Evolutionary conservation across 2,797 vertebrate genomes (phyloP).

Genomic region (Serranus cabrilla): DNA sequence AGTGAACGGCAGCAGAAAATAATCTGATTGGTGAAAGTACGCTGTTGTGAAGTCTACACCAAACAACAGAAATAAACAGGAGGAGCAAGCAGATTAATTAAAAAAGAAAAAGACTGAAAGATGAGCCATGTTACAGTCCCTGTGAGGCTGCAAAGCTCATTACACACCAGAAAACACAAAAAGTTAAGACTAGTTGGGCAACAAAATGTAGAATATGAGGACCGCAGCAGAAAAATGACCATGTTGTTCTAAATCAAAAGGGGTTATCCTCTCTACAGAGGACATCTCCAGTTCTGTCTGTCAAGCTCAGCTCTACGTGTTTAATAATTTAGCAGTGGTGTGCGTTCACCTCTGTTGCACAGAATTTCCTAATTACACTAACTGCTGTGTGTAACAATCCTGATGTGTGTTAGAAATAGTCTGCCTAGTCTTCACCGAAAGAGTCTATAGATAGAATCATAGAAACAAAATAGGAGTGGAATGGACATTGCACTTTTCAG

Average conservation of each 20-base stretch:
- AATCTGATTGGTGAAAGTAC: slow-evolving; percentile 31
- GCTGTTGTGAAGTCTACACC: slow-evolving; percentile 34
- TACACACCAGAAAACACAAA: background rate
- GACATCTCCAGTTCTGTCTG: background rate
- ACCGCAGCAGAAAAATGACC: background rate
- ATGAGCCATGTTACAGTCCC: background rate
- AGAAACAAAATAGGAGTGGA: no score
- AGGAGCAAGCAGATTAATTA: background rate
- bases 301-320: background rate
- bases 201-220: background rate
- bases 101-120: slow-evolving; percentile 5
- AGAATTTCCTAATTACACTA: background rate
- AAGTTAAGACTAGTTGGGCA: background rate
- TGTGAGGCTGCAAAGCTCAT: slow-evolving; percentile 10
- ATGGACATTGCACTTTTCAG: no score
- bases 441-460: background rate
- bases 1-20: slow-evolving; percentile 53
- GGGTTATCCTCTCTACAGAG: background rate
- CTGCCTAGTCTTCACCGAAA: background rate
- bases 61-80: slow-evolving; percentile 20
- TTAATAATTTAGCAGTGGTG: background rate
- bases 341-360: background rate
- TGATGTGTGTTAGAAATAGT: background rate
- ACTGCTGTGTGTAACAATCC: background rate
- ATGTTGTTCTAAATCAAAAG: background rate